Evolutionary conservation across 2,888 invertebrate species (phyloP).

Genomic region (Nomada fabriciana): DNA sequence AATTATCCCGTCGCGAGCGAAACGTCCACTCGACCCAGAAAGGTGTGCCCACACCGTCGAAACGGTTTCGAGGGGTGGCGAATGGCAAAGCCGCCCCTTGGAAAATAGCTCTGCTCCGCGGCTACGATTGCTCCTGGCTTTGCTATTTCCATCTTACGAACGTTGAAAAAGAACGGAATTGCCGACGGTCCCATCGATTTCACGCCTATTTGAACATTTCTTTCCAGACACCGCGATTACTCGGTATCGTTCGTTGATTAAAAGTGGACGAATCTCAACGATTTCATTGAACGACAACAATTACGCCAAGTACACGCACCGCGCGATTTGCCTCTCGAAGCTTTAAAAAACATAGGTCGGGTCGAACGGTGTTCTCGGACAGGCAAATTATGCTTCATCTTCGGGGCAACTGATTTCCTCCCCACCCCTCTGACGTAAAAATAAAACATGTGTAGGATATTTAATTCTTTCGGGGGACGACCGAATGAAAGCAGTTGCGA

Average conservation of each 20-base stretch:
- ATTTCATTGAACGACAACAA: not conserved
- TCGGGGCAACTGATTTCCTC: no score
- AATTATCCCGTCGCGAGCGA: conserved; percentile 57
- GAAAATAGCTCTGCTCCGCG: conserved; percentile 57
- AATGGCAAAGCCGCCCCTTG: conserved; percentile 34
- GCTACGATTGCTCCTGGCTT: conserved; percentile 52
- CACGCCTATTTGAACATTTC: not conserved
- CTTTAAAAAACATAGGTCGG: no score
- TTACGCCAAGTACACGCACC: no score
- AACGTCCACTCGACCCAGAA: conserved; percentile 61
- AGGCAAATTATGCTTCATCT: no score
- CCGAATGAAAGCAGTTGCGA: no score
- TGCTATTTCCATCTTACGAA: conserved; percentile 39
- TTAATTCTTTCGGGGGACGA: no score
- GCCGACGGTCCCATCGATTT: conserved; percentile 45
- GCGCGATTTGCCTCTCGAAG: no score
- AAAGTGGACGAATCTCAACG: not conserved
- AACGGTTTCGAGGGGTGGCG: conserved; percentile 15
- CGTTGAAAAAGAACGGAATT: conserved; percentile 42
- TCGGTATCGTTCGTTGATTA: not conserved
- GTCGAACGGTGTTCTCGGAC: no score
- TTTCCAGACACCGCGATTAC: no score
- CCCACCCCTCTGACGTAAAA: no score
- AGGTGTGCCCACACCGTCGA: conserved; percentile 31
- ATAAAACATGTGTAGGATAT: no score